Base-by-base conservation (phyloP, 53 echinoderm and acorn worm species). In the Patiria pectinifera region DNA sequence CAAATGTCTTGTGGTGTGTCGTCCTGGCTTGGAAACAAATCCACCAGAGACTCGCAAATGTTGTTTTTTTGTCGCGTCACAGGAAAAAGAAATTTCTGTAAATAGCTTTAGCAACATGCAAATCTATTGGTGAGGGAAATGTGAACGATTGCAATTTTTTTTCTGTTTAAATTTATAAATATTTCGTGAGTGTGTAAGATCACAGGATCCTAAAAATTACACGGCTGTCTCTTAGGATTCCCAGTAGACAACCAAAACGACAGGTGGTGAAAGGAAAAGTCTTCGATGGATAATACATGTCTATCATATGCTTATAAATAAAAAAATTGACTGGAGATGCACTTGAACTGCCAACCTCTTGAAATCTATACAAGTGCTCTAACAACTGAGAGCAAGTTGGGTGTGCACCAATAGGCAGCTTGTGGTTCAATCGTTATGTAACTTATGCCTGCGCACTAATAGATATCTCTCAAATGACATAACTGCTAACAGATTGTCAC, bases 81-180 rank as follows among this genome's bases (percentile, higher is more conserved):
- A 84, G 84, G 84, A 84, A 84, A 84, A 66, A 63, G 59, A 59
- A 82, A 78, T 78, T 78, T 78, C 78, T 60, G 9, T 78, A 78
- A 74, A 74, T 23, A 74, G 24, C 4, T 22, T 35, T 22, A 10
- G 5, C 22, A 74, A 74, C n/a, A 23, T 79, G 19, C 46, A 45
- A 79, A 21, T 74, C 10, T 1, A 79, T 79, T 44, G 80, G 0
- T 15, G 19, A 13, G 19, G 80, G 47, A 11, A 79, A 46, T 35
- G 35, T 35, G 12, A 9, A 45, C 3, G 45, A 46, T 79, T 45
- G 48, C 10, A 9, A 4, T 16, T 47, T 79, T 3, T 11, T 79
- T 79, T 45, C 21, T 76, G 22, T 24, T 76, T 21, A 25, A 35
- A n/a, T 76, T 76, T 69, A 21, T 18, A 69, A 18, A 8, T 69